These are phyloP conservation scores for Emydoidea blandingii DNA, from an alignment of 2,797 vertebrate species.

Conservation along the genomic window DNA sequence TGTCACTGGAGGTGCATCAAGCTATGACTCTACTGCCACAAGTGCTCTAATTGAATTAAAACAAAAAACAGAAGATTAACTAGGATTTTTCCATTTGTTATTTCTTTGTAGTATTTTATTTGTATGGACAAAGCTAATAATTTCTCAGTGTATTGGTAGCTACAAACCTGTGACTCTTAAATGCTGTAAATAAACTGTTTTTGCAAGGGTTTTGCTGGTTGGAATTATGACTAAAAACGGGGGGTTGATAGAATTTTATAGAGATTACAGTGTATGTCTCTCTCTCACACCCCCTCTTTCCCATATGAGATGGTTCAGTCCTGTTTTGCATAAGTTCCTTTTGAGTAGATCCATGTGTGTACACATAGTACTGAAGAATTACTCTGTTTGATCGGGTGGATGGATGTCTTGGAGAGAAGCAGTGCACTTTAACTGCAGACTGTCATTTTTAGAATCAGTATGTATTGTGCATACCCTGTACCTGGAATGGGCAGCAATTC, in stretches of 20 bases:
- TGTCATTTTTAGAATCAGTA: slow-evolving; percentile 83
- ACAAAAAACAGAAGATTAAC: slow-evolving; percentile 77
- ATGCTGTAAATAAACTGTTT: slow-evolving; percentile 5
- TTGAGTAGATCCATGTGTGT: slow-evolving; percentile 94
- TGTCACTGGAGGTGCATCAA: slow-evolving; percentile 66
- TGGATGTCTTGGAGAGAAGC: slow-evolving; percentile 88
- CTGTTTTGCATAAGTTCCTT: slow-evolving; percentile 98
- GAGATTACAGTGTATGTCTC: slow-evolving; percentile 61
- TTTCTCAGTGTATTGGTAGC: slow-evolving; percentile 15
- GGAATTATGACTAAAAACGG: slow-evolving; percentile 49
- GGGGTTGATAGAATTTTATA: slow-evolving; percentile 80
- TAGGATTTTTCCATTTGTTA: slow-evolving; percentile 72
- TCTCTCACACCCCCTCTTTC: slow-evolving; percentile 78
- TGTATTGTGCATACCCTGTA: slow-evolving; percentile 98
- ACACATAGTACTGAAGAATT: slow-evolving; percentile 86
- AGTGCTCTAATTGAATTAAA: slow-evolving; percentile 81
- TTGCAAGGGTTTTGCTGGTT: slow-evolving; percentile 29
- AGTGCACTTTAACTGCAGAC: slow-evolving; percentile 76
- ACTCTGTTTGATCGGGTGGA: slow-evolving; percentile 87
- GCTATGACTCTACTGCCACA: slow-evolving; percentile 69
- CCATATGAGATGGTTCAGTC: slow-evolving; percentile 89
- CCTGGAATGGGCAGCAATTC: slow-evolving; percentile 97
- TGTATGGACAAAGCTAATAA: slow-evolving; percentile 61
- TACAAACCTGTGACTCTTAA: slow-evolving; percentile 56
- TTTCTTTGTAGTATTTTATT: slow-evolving; percentile 60